Evolutionary conservation across 2,113 vertebrate species (phyloP).

Genomic region (Eulacestoma nigropectus): DNA sequence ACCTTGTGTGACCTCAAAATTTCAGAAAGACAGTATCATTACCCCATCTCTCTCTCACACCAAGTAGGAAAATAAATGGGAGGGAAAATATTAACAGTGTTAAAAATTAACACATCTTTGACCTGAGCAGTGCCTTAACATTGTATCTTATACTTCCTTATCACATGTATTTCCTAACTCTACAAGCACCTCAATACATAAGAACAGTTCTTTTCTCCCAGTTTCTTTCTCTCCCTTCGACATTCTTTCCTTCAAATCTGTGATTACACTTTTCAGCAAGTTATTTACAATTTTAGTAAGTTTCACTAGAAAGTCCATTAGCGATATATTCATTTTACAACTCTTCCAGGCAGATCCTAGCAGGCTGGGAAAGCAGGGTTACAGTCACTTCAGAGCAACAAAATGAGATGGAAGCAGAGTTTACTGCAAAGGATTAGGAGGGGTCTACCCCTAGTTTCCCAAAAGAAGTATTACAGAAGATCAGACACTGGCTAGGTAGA

Average conservation of each 20-base stretch:
- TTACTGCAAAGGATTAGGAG: background rate
- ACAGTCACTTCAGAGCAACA: background rate
- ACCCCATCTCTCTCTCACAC: background rate
- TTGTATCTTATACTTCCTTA: background rate
- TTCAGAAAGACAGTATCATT: background rate
- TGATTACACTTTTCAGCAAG: background rate
- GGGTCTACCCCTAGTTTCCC: background rate
- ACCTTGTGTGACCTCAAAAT: background rate
- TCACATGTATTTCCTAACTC: background rate
- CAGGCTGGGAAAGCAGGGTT: background rate
- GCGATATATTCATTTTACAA: background rate
- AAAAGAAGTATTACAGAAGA: background rate
- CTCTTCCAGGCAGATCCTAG: background rate
- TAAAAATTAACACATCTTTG: background rate
- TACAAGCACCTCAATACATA: background rate
- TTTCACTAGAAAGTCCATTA: background rate
- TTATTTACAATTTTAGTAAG: background rate
- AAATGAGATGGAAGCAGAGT: background rate
- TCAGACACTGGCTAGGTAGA: background rate
- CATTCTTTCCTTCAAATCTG: background rate
- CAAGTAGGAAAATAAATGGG: background rate
- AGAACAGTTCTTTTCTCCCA: rapidly evolving
- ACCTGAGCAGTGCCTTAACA: background rate
- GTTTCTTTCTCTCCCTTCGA: background rate
- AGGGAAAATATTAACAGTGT: background rate